Conservation (phyloP, 2,888 invertebrate species). For the Pimpla rufipes region DNA sequence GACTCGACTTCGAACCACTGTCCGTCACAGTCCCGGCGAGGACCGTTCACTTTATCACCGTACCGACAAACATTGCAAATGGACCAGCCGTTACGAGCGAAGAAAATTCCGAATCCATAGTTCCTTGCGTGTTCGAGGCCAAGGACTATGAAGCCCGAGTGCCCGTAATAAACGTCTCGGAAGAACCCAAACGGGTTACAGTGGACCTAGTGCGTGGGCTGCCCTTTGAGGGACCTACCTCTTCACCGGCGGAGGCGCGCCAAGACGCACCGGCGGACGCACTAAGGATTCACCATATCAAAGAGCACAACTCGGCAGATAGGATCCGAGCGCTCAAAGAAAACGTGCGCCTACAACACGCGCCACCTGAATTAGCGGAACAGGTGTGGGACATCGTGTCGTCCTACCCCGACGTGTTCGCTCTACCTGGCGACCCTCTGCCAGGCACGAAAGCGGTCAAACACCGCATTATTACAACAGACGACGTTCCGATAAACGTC, state of each 20-base stretch:
- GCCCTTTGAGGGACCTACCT: background rate
- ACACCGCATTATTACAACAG: slow-evolving; percentile 5
- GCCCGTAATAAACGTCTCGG: slow-evolving; percentile 35
- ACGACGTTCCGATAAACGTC: slow-evolving; percentile 19
- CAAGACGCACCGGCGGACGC: slow-evolving; percentile 21
- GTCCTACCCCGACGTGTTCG: slow-evolving; percentile 17
- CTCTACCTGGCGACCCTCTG: slow-evolving; percentile 21
- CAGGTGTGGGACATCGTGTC: slow-evolving; percentile 28
- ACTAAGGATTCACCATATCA: background rate
- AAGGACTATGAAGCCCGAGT: slow-evolving; percentile 39
- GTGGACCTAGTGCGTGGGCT: slow-evolving; percentile 15
- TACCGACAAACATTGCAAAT: background rate
- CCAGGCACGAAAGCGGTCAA: slow-evolving; percentile 34
- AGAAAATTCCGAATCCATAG: slow-evolving; percentile 15
- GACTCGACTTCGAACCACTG: background rate
- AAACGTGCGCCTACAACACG: slow-evolving; percentile 1
- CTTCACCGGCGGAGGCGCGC: slow-evolving; percentile 1
- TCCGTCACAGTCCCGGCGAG: background rate
- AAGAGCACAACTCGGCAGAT: slow-evolving; percentile 3
- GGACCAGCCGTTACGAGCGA: slow-evolving; percentile 16
- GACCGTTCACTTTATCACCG: slow-evolving; percentile 1
- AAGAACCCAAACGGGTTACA: slow-evolving; percentile 12
- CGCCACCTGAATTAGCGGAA: background rate
- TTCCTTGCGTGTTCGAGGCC: slow-evolving; percentile 13
- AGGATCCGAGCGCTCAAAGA: background rate